Conservation (phyloP, 92 coral and sea anemone genomes). For the Palythoa caribaeorum region DNA sequence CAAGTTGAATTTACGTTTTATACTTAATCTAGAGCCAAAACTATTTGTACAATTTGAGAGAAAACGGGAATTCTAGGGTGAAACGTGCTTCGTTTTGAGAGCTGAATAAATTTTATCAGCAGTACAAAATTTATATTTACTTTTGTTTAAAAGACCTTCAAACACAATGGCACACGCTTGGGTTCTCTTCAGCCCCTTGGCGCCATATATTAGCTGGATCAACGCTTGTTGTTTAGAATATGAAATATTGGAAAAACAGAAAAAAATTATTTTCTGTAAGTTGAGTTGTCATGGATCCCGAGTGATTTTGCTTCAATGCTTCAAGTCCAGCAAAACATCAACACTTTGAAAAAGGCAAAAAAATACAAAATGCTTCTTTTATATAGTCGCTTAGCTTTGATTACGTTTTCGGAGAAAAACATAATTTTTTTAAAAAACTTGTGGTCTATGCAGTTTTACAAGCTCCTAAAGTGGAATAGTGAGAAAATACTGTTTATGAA, state of each 20-base stretch:
- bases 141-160: neutral
- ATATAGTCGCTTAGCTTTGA: neutral
- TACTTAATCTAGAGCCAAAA: neutral
- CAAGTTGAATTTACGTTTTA: neutral
- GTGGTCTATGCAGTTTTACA: neutral
- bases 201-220: constrained; percentile 16
- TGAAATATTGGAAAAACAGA: constrained; percentile 37
- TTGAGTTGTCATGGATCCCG: constrained; percentile 44
- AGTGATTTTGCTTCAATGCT: constrained; percentile 10
- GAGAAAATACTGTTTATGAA: constrained; percentile 30
- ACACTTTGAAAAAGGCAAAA: neutral
- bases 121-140: neutral
- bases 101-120: neutral
- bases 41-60: neutral
- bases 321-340: constrained; percentile 24
- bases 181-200: constrained; percentile 30
- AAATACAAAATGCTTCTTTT: neutral
- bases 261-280: constrained; percentile 37
- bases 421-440: neutral
- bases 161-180: neutral
- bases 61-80: neutral
- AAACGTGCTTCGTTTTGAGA: neutral
- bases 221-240: constrained; percentile 38
- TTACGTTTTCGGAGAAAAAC: neutral
- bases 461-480: neutral